Evolutionary conservation across 2,888 invertebrate genomes (phyloP), one percentile per base, ranked within the genome.

Genomic region (Ormyrus nitidulus): DNA sequence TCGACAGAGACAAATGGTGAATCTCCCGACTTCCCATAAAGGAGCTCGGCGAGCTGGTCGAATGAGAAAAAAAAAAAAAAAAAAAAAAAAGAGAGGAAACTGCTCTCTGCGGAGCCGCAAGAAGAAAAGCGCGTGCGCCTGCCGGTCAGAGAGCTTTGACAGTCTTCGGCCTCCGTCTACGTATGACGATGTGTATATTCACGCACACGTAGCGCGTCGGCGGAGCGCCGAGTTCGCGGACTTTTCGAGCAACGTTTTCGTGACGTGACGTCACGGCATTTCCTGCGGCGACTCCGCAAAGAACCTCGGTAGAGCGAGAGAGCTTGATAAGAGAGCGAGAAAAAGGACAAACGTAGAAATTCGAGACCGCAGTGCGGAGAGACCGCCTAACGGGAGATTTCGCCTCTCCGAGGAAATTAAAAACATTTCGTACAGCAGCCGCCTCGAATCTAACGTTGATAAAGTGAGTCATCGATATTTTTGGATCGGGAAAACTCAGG

Each of bases 221-320:
- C 19, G 9, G 11, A 8, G 34, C 10, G 49, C n/a, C 13, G 34
- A 34, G 34, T 34, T 54, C 64, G 46, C 11, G 56, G 51, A 49
- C 59, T 51, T 79, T 72, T 77, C 68, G 68, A 80, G 62, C 72
- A 77, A 73, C 58, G 70, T 51, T 79, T 68, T 81, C 79, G 77
- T 83, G 82, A 84, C 79, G 77, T 83, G 82, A 84, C 81, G 79
- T 83, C 83, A 82, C 73, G 11, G 70, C 64, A 66, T 71, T 79
- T 79, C 81, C 75, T 81, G 68, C 68, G 68, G 49, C 69, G 46
- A 65, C 46, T 61, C 62, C 54, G 70, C 13, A 46, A 58, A 64
- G 56, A 46, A n/a, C 46, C 56, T 8, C 49, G 49, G 51, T 64
- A 73, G 54, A 53, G 66, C 34, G 68, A 68, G 51, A 74, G 48